A percentile compares a stretch with the other conserved stretches of the same genome.
These are phyloP conservation scores for Helleia helle DNA, from an alignment of 2,888 invertebrate species.

Conservation along the genomic window DNA sequence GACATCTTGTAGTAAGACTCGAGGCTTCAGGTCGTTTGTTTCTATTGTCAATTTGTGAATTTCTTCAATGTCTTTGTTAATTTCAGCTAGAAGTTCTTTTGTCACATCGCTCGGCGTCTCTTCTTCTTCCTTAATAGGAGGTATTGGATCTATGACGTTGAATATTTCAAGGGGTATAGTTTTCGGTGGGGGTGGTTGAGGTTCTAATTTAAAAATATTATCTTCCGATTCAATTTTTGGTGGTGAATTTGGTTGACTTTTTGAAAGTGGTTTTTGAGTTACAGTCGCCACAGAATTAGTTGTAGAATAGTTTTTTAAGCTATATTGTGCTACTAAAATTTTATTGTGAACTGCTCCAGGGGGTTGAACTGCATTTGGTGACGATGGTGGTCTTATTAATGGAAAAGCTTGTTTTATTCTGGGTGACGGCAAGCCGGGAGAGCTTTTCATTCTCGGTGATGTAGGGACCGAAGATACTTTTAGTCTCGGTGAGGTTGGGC, in stretches of 20 bases:
- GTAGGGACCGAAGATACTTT: constrained; percentile 84
- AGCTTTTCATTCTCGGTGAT: constrained; percentile 82
- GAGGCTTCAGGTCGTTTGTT: constrained; percentile 50
- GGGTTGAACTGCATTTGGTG: constrained; percentile 70
- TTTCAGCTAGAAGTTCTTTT: constrained; percentile 54
- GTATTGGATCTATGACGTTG: constrained; percentile 55
- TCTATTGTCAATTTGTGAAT: constrained; percentile 66
- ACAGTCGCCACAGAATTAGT: constrained; percentile 33
- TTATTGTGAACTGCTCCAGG: constrained; percentile 65
- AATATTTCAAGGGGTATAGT: constrained; percentile 50
- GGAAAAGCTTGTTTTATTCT: constrained; percentile 79
- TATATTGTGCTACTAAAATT: constrained; percentile 74
- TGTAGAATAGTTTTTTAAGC: constrained; percentile 64
- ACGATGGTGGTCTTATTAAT: constrained; percentile 74
- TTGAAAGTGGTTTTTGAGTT: constrained; percentile 52
- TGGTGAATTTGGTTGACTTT: constrained; percentile 65
- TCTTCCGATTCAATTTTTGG: constrained; percentile 61
- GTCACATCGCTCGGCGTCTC: constrained; percentile 49
- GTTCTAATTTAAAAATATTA: constrained; percentile 39
- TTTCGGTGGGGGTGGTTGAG: constrained; percentile 39
- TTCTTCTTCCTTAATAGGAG: constrained; percentile 62
- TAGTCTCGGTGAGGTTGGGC: constrained; percentile 75
- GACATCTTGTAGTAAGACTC: constrained; percentile 59
- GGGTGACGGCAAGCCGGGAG: constrained; percentile 78
- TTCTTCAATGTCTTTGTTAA: constrained; percentile 66